phyloP scores from a whole-genome alignment of 2,888 invertebrate species.

The Alloscopus bannaensis region DNA sequence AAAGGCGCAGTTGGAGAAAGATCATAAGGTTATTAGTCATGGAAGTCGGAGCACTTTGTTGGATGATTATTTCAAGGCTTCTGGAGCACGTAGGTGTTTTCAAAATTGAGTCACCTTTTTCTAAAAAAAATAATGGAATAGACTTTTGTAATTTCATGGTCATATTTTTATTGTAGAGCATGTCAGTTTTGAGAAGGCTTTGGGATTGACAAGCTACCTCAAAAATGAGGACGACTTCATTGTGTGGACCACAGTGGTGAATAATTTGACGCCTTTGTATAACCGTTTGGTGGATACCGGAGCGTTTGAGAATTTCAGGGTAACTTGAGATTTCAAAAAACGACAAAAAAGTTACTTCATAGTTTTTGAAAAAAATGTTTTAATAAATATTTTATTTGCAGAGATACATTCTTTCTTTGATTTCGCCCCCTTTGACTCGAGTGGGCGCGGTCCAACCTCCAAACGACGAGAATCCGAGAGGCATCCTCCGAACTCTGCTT shows the following conservation, averaged over 20 bases:
- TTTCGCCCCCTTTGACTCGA: slow-evolving; percentile 27
- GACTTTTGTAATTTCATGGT: not conserved
- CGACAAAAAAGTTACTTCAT: not conserved
- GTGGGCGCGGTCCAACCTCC: slow-evolving; percentile 38
- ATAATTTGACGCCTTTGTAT: slow-evolving; percentile 36
- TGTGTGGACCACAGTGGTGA: slow-evolving; percentile 67
- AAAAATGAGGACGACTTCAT: slow-evolving; percentile 58
- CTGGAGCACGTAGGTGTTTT: slow-evolving; percentile 28
- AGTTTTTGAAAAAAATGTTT: no score
- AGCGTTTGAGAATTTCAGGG: not conserved
- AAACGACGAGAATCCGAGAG: slow-evolving; percentile 32
- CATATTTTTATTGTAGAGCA: slow-evolving; percentile 15
- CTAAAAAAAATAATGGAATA: not conserved
- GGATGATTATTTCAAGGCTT: slow-evolving; percentile 52
- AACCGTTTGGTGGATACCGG: slow-evolving; percentile 37
- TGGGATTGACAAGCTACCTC: slow-evolving; percentile 55
- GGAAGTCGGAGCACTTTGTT: slow-evolving; percentile 47
- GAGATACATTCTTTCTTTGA: slow-evolving; percentile 33
- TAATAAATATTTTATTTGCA: no score
- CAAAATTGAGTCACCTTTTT: not conserved
- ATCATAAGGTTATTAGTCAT: slow-evolving; percentile 33
- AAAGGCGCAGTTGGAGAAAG: slow-evolving; percentile 24
- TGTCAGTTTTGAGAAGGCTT: slow-evolving; percentile 31
- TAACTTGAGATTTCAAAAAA: not conserved
- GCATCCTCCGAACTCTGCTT: slow-evolving; percentile 52